These are phyloP conservation scores for Oenanthe oenanthe DNA, from an alignment of 2,113 vertebrate genomes.

Conservation along the genomic window DNA sequence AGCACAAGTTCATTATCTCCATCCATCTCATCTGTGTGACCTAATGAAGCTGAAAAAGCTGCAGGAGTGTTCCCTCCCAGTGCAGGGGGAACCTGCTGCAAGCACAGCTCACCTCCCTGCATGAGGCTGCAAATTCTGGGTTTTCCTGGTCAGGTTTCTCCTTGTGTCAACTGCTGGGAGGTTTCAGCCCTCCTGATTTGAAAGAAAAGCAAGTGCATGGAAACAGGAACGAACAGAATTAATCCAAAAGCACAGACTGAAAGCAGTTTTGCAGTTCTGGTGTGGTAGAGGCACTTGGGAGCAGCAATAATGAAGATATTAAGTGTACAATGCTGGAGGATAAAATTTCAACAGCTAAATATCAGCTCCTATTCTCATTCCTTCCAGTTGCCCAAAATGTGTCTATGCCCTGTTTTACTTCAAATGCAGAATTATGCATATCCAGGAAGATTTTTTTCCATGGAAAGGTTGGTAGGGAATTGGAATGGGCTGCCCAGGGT, in stretches of 20 bases:
- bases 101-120: background rate
- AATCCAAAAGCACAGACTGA: background rate
- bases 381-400: background rate
- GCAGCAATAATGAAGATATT: background rate
- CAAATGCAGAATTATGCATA: background rate
- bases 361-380: background rate
- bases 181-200: background rate
- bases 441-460: background rate
- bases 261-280: background rate
- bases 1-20: constrained; percentile 31
- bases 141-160: background rate
- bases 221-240: background rate
- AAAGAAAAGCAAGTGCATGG: background rate
- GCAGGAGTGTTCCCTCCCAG: background rate
- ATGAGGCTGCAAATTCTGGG: background rate
- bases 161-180: rapidly evolving
- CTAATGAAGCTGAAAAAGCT: constrained; percentile 26
- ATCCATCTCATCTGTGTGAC: constrained; percentile 26
- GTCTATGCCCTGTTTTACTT: background rate
- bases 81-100: background rate
- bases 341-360: background rate
- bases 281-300: background rate
- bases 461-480: background rate
- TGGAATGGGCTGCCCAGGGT: background rate
- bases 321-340: too few species aligned